These are phyloP conservation scores for Deladenus siricidicola DNA, from an alignment of 2,888 invertebrate genomes.

Conservation along the genomic window DNA sequence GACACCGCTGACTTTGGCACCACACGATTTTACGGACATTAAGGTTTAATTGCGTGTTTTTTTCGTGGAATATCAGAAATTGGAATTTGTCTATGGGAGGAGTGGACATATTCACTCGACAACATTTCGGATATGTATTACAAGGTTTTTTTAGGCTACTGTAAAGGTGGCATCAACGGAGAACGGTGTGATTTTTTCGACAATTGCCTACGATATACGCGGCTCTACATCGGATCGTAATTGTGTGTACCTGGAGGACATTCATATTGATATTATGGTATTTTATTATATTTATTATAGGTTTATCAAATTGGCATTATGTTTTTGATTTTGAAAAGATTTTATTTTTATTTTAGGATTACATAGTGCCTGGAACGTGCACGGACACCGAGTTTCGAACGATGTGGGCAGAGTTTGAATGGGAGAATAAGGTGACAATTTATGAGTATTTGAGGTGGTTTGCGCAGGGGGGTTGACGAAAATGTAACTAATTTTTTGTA, in stretches of 20 bases:
- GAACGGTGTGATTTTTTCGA: constrained; percentile 98
- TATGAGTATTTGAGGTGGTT: neutral
- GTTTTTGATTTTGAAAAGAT: neutral
- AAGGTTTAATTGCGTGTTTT: too few relatives aligned
- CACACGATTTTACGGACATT: constrained; percentile 92
- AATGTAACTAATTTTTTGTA: neutral
- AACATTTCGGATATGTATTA: neutral
- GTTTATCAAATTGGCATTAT: neutral
- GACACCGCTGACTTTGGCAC: constrained; percentile 84
- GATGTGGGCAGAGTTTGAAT: constrained; percentile 99
- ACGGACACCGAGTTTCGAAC: constrained; percentile 90
- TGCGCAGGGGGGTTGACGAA: neutral
- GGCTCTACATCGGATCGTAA: constrained; percentile 85
- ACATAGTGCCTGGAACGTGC: constrained; percentile 75
- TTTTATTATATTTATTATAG: neutral
- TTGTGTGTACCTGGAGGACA: constrained; percentile 95
- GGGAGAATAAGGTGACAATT: constrained; percentile 88
- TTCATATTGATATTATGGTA: constrained; percentile 74
- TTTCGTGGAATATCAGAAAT: too few relatives aligned
- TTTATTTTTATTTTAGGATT: constrained; percentile 72
- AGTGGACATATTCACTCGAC: neutral
- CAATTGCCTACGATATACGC: constrained; percentile 94
- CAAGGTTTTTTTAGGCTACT: constrained; percentile 40
- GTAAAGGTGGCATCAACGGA: constrained; percentile 85
- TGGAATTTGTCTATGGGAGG: neutral